Base-by-base conservation (phyloP, 2,888 invertebrate genomes). In the Physocephala rufipes region DNA sequence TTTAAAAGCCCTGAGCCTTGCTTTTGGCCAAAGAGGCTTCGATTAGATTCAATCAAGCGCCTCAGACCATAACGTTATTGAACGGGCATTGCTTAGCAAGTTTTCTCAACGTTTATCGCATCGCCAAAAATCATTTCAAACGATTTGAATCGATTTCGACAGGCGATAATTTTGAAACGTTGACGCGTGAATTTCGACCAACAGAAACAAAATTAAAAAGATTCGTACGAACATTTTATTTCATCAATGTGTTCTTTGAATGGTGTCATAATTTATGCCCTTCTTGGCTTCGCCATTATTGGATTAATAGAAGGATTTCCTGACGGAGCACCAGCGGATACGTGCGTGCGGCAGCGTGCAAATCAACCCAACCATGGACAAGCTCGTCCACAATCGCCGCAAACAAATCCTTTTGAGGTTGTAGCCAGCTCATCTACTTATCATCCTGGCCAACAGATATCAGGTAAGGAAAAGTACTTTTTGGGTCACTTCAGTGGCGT, bases 271-370 rank as follows among this genome's bases (percentile, higher is more conserved):
- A n/a, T 77, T 26, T 24, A 70, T 66, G 71, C 74, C 65, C 71
- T 77, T 62, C 59, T 87, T 85, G 78, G 87, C 26, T 77, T 79
- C 19, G 86, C 83, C 70, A 78, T 85, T 80, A 81, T 86, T 71
- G 86, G 85, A 72, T 81, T 78, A 43, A 73, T 85, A 4, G 47
- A 70, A 63, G 88, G 88, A 74, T 93, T 93, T 81, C 93, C 93
- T n/a, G 93, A 93, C 79, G 93, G 93, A 1, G 93, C 92, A 1
- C 94, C 94, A 0, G 90, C 93, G 36, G 93, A 94, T 81, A 90
- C 92, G 45, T 94, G 94, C 82, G 93, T 93, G 2, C 93, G 92
- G 82, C 89, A 90, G 30, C 88, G 91, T 58, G 89, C 91, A 1
- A 93, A 93, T 85, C 86, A 86, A 80, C 94, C 94, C 0, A 91